Conservation (phyloP, 1,140 invertebrate species). For the Kradibia gibbosae region DNA sequence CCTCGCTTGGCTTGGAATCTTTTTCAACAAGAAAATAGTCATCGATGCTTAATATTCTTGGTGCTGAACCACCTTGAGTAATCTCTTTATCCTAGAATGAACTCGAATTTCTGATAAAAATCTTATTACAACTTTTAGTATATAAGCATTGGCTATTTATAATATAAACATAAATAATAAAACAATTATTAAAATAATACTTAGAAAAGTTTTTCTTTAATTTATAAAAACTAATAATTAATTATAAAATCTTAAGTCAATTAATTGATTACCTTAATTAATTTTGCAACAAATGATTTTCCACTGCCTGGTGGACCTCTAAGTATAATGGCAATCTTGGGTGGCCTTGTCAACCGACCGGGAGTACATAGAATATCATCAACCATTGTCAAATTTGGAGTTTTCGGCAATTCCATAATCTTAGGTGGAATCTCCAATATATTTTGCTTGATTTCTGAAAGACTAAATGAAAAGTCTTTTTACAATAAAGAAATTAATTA, state of each 20-base stretch:
- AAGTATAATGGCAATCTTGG: slow-evolving; percentile 90
- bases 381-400: slow-evolving; percentile 76
- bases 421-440: slow-evolving; percentile 55
- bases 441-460: slow-evolving; percentile 61
- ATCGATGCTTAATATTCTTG: slow-evolving; percentile 93
- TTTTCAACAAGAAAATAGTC: slow-evolving; percentile 96
- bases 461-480: slow-evolving; percentile 59
- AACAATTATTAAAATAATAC: neutral
- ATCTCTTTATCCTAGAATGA: slow-evolving; percentile 84
- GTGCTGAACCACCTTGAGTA: slow-evolving; percentile 83
- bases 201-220: too few relatives aligned
- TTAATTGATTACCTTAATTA: slow-evolving; percentile 82
- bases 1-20: slow-evolving; percentile 85
- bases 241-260: neutral
- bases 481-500: slow-evolving; percentile 35
- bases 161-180: neutral
- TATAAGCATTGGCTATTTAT: neutral
- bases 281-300: slow-evolving; percentile 89
- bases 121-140: neutral
- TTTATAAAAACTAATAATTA: too few relatives aligned
- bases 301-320: slow-evolving; percentile 92
- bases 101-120: too few relatives aligned
- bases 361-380: slow-evolving; percentile 87
- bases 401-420: slow-evolving; percentile 67
- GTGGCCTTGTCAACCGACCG: slow-evolving; percentile 82